phyloP scores from a whole-genome alignment of 2,888 invertebrate species.

The Litoditis marina region DNA sequence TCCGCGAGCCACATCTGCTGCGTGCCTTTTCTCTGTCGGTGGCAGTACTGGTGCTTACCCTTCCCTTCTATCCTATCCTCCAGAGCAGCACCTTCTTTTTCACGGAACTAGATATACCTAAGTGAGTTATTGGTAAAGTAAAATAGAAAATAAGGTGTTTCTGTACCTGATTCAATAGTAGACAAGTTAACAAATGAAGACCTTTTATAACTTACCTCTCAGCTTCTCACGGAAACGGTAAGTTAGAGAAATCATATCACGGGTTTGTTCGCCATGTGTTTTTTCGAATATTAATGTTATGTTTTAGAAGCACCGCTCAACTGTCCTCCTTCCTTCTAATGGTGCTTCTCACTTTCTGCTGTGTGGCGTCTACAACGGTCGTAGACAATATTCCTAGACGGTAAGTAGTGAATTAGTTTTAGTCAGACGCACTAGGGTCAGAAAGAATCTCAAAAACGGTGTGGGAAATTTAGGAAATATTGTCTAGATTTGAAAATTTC shows the following conservation, averaged over 20 bases:
- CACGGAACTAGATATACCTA: constrained; percentile 31
- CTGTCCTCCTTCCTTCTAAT: constrained; percentile 49
- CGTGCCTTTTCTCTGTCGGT: constrained; percentile 48
- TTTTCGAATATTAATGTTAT: neutral
- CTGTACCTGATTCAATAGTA: too few species aligned
- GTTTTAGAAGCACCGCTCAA: constrained; percentile 20
- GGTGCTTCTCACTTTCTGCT: constrained; percentile 44
- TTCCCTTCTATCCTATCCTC: constrained; percentile 57
- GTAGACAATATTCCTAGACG: constrained; percentile 45
- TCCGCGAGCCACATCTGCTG: constrained; percentile 42
- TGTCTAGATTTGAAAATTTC: too few species aligned
- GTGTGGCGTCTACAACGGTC: constrained; percentile 43
- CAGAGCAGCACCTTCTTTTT: constrained; percentile 54
- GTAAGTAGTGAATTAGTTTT: too few species aligned
- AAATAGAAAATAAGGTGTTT: too few species aligned
- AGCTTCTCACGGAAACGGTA: neutral
- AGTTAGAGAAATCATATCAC: too few species aligned
- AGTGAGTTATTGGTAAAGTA: too few species aligned
- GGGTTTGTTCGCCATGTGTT: too few species aligned
- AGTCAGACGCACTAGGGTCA: too few species aligned
- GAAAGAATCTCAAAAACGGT: too few species aligned
- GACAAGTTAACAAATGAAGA: too few species aligned
- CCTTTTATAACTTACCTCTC: neutral
- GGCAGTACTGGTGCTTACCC: constrained; percentile 43
- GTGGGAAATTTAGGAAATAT: too few species aligned